phyloP scores from a whole-genome alignment of 2,113 vertebrate genomes.

The Poecile atricapillus region DNA sequence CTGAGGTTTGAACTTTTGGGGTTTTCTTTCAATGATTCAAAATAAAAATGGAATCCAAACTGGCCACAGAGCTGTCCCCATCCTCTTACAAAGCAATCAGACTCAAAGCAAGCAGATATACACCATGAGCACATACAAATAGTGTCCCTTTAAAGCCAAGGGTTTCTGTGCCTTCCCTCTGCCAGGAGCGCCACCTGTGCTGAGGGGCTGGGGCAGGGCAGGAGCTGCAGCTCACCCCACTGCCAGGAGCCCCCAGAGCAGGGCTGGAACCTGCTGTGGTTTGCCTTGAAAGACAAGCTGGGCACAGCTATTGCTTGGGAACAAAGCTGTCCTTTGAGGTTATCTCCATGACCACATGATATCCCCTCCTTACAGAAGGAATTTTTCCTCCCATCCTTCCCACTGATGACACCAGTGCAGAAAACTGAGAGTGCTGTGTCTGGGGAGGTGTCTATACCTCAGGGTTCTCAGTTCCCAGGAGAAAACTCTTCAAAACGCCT shows the following conservation, averaged over 20 bases:
- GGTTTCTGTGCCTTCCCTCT: not conserved
- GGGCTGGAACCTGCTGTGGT: not conserved
- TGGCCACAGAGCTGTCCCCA: not conserved
- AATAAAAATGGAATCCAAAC: not conserved
- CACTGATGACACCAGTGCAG: not conserved
- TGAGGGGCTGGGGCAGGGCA: not conserved
- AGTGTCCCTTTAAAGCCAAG: not conserved
- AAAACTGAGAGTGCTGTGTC: not conserved
- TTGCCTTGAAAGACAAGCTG: not conserved
- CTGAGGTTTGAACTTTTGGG: not conserved
- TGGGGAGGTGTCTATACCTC: not conserved
- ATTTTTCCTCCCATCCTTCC: not conserved
- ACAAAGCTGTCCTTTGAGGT: not conserved
- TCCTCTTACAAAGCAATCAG: not conserved
- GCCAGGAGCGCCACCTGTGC: not conserved
- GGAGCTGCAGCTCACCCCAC: not conserved
- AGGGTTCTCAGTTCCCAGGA: not conserved
- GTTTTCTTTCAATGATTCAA: not conserved
- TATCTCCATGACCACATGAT: not conserved
- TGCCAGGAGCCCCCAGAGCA: not conserved
- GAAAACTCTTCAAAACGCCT: not conserved
- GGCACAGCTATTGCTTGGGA: not conserved
- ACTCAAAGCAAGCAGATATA: not conserved
- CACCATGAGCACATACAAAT: not conserved
- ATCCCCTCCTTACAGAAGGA: not conserved